Evolutionary conservation across 2,113 vertebrate species (phyloP).

Genomic region (Salminus brasiliensis): DNA sequence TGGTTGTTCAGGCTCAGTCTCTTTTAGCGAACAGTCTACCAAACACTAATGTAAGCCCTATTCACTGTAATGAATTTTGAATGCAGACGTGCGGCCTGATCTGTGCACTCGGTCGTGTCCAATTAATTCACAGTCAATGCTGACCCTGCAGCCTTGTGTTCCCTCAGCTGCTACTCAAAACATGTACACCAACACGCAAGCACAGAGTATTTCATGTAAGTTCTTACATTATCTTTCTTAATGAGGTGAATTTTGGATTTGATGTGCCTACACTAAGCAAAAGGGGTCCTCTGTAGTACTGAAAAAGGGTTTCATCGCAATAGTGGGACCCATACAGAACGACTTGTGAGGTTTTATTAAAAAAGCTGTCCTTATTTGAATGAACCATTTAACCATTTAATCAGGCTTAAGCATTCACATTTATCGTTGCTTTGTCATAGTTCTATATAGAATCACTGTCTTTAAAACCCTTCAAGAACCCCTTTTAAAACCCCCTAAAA

Average conservation of each 20-base stretch:
- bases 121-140: slow-evolving; percentile 4
- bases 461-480: too few relatives aligned
- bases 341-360: too few relatives aligned
- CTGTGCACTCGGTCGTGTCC: not conserved
- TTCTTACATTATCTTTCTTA: not conserved
- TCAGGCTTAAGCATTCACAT: too few relatives aligned
- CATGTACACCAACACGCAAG: not conserved
- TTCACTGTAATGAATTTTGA: not conserved
- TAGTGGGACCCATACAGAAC: too few relatives aligned
- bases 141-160: not conserved
- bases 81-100: not conserved
- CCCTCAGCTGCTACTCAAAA: not conserved
- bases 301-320: too few relatives aligned
- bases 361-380: too few relatives aligned
- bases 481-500: too few relatives aligned
- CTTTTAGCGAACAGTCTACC: not conserved
- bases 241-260: not conserved
- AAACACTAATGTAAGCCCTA: not conserved
- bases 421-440: too few relatives aligned
- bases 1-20: not conserved
- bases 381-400: too few relatives aligned
- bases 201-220: not conserved
- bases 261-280: not conserved
- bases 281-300: too few relatives aligned
- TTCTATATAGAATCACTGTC: too few relatives aligned